Conservation (phyloP, 2,113 vertebrate genomes). For the Mirza zaza region DNA sequence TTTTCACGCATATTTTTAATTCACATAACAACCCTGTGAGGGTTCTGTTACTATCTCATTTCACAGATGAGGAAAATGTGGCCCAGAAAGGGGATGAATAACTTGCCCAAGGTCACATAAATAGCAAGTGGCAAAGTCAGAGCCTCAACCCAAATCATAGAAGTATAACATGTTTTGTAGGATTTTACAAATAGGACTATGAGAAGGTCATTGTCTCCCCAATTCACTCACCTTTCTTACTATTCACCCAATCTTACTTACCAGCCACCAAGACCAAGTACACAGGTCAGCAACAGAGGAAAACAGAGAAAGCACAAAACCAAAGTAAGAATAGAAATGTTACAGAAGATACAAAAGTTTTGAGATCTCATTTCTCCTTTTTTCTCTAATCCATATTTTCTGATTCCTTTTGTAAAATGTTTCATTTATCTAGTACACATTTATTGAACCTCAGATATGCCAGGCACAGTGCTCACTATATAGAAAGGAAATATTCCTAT, state of each 20-base stretch:
- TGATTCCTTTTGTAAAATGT: conserved; percentile 10
- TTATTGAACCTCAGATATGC: background rate
- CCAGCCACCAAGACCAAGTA: background rate
- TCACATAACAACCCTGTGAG: background rate
- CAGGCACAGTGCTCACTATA: background rate
- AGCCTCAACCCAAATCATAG: background rate
- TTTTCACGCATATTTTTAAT: conserved; percentile 14
- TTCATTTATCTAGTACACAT: background rate
- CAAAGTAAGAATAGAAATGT: background rate
- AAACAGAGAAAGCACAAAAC: background rate
- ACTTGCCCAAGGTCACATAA: background rate
- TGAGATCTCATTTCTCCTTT: background rate
- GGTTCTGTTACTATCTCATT: background rate
- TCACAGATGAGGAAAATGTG: background rate
- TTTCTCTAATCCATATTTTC: background rate
- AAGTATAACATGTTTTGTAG: background rate
- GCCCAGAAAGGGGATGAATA: background rate
- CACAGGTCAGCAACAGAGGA: background rate
- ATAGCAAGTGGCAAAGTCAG: background rate
- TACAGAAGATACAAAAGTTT: background rate
- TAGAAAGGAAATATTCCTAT: background rate
- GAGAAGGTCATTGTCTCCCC: background rate
- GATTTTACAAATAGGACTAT: background rate
- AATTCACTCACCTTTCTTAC: background rate
- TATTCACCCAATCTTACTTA: background rate